Evolutionary conservation across 1,140 invertebrate species (phyloP), one percentile per base, ranked within the genome.

Genomic region (Teleopsis dalmanni): DNA sequence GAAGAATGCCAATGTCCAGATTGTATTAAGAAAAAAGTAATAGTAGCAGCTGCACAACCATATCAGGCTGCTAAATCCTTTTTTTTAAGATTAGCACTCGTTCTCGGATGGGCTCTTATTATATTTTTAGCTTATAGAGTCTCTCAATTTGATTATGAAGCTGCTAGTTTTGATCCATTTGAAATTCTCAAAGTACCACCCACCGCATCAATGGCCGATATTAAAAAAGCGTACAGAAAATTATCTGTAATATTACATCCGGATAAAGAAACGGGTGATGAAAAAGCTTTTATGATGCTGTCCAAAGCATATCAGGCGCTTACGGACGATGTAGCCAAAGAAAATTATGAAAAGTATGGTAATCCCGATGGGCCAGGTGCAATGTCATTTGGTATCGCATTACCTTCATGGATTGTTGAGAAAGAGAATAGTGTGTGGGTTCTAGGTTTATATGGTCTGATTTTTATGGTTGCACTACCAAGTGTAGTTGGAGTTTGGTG

Each of bases 351-450:
- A 68, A 91, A 94, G 71, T 97, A 98, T 81, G 97, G 97, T 29
- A 98, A 99, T 79, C 96, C 96, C 11, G 96, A 99, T 82, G 97
- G 97, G 5, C 97, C 97, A 25, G 94, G 93, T 55, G 94, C 93
- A 18, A 98, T 95, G 82, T 93, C 90, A 59, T 98, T 99, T 81
- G 96, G 97, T 54, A 99, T 99, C 71, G 97, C 96, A 34, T 74
- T 99, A 35, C 97, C 97, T 16, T 98, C 95, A 45, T 99, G 96
- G 96, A 98, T 99, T 72, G 93, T 99, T n/a, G 95, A 98, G 67
- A 95, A 97, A 71, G 91, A 99, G 75, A 99, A 99, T 72, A 97
- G 94, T 56, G 82, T 98, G 27, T 97, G 92, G 91, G 95, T 98
- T 8, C 76, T 99, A 31, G 93, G 92, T 13, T 77, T 96, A 0